Percentiles rank a stretch among this genome's conserved stretches.
These are phyloP conservation scores for Dissostichus mawsoni DNA, from an alignment of 2,113 vertebrate genomes.

Conservation along the genomic window DNA sequence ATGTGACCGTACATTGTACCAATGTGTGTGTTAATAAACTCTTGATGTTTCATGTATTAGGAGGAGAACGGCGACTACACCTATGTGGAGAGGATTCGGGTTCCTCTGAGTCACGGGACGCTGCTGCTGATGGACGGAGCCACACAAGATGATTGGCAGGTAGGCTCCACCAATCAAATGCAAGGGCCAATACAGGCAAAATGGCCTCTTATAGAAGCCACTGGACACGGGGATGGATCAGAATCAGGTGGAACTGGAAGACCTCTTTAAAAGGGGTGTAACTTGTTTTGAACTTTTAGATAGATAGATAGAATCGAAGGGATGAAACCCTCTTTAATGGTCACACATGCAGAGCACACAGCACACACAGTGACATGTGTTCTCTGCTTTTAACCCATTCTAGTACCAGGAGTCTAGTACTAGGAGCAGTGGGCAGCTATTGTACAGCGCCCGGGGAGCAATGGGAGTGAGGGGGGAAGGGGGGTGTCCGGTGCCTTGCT, in stretches of 20 bases:
- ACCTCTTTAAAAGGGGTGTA: neutral
- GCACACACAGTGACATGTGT: too few species aligned
- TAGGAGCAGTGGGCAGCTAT: too few species aligned
- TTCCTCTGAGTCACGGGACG: slow-evolving; percentile 91
- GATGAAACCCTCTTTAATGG: too few species aligned
- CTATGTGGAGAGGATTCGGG: slow-evolving; percentile 86
- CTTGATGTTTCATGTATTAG: slow-evolving; percentile 73
- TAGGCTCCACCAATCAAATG: slow-evolving; percentile 50
- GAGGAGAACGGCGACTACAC: slow-evolving; percentile 92
- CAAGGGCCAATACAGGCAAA: neutral
- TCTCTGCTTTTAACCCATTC: too few species aligned
- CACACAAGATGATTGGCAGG: slow-evolving; percentile 97
- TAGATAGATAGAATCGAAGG: too few species aligned
- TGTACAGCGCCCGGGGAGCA: too few species aligned
- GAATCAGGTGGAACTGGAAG: neutral
- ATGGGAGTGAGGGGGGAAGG: too few species aligned
- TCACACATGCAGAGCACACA: too few species aligned
- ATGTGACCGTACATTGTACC: neutral
- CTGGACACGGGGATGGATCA: neutral
- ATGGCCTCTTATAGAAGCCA: neutral
- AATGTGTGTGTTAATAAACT: neutral
- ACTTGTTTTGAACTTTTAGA: neutral
- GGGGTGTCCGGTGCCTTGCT: too few species aligned
- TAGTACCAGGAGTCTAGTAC: too few species aligned
- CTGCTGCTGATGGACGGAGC: slow-evolving; percentile 96